These are phyloP conservation scores for Ciona savignyi DNA, from an alignment of 23 tunicate species.

Conservation along the genomic window DNA sequence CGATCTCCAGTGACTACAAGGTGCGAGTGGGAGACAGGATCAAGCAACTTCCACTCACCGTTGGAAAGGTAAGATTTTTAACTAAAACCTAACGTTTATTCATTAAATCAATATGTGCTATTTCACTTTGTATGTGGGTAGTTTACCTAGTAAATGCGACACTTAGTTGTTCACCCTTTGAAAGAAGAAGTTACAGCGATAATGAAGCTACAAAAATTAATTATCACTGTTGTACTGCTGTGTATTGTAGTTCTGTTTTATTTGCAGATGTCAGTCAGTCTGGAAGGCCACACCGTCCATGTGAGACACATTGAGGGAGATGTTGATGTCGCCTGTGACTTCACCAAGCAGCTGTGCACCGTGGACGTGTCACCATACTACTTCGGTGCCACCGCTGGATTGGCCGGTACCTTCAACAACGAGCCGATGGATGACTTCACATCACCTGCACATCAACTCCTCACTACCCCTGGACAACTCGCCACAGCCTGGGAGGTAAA, in stretches of 20 bases:
- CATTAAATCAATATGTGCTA: not conserved
- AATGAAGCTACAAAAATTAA: not conserved
- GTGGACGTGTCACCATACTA: slow-evolving; percentile 76
- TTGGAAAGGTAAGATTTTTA: slow-evolving; percentile 38
- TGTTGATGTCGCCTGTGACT: slow-evolving; percentile 72
- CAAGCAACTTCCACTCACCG: slow-evolving; percentile 26
- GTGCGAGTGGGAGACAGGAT: slow-evolving; percentile 20
- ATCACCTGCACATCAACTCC: slow-evolving; percentile 8
- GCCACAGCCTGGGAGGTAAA: slow-evolving; percentile 85
- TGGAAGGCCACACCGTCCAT: slow-evolving; percentile 51
- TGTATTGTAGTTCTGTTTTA: not conserved
- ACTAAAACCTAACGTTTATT: too few species aligned
- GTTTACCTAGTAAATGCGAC: too few species aligned
- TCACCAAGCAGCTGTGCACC: slow-evolving; percentile 47
- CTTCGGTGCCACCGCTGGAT: slow-evolving; percentile 73
- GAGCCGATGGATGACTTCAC: slow-evolving; percentile 74
- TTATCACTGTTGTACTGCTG: too few species aligned
- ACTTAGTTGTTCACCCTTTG: too few species aligned
- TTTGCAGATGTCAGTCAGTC: slow-evolving; percentile 49
- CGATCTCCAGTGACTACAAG: slow-evolving; percentile 20
- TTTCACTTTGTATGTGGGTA: too few species aligned
- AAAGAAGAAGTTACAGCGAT: too few species aligned
- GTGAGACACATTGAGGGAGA: slow-evolving; percentile 35
- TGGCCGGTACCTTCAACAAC: slow-evolving; percentile 86
- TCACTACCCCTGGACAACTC: slow-evolving; percentile 15